A percentile compares a stretch with the other conserved stretches of the same genome.
Conservation (phyloP, 2,113 vertebrate genomes). For the Entelurus aequoreus region DNA sequence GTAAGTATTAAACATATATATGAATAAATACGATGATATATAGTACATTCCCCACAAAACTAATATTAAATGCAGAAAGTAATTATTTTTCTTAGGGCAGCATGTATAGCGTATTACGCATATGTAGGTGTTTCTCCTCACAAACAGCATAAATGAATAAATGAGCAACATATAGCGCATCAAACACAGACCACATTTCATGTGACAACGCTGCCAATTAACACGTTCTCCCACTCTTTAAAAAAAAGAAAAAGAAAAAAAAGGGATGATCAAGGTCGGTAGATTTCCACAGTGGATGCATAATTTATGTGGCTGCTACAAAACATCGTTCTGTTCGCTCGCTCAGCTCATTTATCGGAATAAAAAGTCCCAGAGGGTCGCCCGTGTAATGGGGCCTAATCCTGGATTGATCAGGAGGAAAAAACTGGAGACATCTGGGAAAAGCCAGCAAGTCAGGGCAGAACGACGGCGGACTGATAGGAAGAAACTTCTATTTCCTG, state of each 20-base stretch:
- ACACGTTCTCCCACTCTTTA: conserved; percentile 56
- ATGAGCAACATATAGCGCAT: conserved; percentile 56
- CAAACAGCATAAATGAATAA: conserved; percentile 53
- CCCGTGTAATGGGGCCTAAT: conserved; percentile 62
- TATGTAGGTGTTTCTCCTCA: conserved; percentile 34
- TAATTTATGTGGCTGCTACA: conserved; percentile 76
- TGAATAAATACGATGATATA: no score
- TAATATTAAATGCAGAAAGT: no score
- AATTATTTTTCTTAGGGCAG: not conserved
- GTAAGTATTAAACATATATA: no score
- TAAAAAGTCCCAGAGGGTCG: conserved; percentile 64
- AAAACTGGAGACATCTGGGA: conserved; percentile 46
- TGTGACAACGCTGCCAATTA: conserved; percentile 68
- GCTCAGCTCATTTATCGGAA: conserved; percentile 73
- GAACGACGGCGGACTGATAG: conserved; percentile 25
- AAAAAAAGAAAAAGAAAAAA: conserved; percentile 18
- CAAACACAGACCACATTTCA: conserved; percentile 50
- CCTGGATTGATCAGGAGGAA: conserved; percentile 58
- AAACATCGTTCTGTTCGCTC: conserved; percentile 71
- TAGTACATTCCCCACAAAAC: no score
- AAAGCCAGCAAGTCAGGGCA: conserved; percentile 34
- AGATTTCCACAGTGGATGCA: conserved; percentile 68
- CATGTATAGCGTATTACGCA: not conserved
- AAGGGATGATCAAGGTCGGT: conserved; percentile 68
- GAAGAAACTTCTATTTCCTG: conserved; percentile 5